A percentile compares a stretch with the other conserved stretches of the same genome.
Evolutionary conservation across 2,797 vertebrate species (phyloP).

Genomic region (Iguana delicatissima): DNA sequence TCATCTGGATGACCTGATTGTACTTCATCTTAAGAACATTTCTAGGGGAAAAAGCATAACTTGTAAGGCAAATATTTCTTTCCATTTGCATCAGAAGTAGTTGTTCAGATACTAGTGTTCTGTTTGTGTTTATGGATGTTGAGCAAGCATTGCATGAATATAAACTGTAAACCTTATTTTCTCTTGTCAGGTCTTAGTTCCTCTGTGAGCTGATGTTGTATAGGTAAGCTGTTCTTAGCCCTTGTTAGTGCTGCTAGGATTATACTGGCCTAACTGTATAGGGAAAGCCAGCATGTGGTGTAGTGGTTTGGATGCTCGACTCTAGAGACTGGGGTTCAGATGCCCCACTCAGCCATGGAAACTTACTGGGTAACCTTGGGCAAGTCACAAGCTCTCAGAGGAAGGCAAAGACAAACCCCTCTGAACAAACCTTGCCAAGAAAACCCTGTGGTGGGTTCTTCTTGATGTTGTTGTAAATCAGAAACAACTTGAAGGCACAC

Average conservation of each 20-base stretch:
- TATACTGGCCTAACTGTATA: neutral
- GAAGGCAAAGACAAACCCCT: no score
- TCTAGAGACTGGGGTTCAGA: no score
- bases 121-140: neutral
- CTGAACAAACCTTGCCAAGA: no score
- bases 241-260: neutral
- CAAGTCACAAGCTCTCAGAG: no score
- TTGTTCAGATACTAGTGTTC: neutral
- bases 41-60: conserved; percentile 19
- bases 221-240: neutral
- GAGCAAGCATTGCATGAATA: no score
- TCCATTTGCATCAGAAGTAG: conserved; percentile 48
- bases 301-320: no score
- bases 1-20: conserved; percentile 57
- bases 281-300: no score
- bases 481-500: no score
- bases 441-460: no score
- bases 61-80: conserved; percentile 49
- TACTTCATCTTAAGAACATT: conserved; percentile 54
- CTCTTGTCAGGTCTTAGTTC: neutral
- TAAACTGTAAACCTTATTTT: neutral
- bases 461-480: no score
- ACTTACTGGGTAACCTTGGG: no score
- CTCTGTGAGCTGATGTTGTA: neutral
- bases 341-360: no score